Percentiles rank a stretch among this genome's conserved stretches.
phyloP scores from a whole-genome alignment of 2,888 invertebrate genomes.

The Acleris sparsana region DNA sequence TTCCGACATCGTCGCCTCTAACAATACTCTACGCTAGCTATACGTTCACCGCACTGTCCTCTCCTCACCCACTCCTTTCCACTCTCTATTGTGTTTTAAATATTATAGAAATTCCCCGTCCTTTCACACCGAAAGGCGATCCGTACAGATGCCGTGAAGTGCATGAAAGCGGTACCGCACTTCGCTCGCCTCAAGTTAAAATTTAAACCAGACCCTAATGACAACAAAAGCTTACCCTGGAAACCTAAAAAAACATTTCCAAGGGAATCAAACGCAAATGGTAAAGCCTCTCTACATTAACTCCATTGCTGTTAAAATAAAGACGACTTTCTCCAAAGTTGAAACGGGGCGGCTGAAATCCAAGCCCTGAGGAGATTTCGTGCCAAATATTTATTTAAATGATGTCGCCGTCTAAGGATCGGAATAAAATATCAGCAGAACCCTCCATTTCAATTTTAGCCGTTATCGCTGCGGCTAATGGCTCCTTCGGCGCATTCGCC shows the following conservation, averaged over 20 bases:
- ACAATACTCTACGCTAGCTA: constrained; percentile 59
- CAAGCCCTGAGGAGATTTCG: constrained; percentile 52
- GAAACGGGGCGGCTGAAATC: constrained; percentile 48
- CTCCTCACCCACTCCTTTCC: constrained; percentile 54
- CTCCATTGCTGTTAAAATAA: constrained; percentile 41
- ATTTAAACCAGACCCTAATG: constrained; percentile 34
- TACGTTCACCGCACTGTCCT: constrained; percentile 46
- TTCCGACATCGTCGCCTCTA: constrained; percentile 61
- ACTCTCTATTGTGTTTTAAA: constrained; percentile 44
- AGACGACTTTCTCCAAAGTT: constrained; percentile 42
- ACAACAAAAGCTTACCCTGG: constrained; percentile 40
- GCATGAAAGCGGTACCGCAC: constrained; percentile 20
- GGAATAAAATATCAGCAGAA: constrained; percentile 57
- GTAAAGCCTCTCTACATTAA: constrained; percentile 39
- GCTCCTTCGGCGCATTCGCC: constrained; percentile 47
- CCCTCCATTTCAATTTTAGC: constrained; percentile 55
- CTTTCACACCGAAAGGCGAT: constrained; percentile 21
- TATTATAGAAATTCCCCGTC: constrained; percentile 38
- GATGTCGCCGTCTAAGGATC: constrained; percentile 54
- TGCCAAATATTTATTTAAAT: constrained; percentile 66
- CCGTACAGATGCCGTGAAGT: constrained; percentile 9
- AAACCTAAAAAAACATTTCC: constrained; percentile 42
- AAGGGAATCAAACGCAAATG: constrained; percentile 41
- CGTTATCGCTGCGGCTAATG: constrained; percentile 56
- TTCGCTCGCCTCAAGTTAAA: constrained; percentile 34